Evolutionary conservation across 2,797 vertebrate genomes (phyloP), one percentile per base, ranked within the genome.

Genomic region (Lacerta agilis): DNA sequence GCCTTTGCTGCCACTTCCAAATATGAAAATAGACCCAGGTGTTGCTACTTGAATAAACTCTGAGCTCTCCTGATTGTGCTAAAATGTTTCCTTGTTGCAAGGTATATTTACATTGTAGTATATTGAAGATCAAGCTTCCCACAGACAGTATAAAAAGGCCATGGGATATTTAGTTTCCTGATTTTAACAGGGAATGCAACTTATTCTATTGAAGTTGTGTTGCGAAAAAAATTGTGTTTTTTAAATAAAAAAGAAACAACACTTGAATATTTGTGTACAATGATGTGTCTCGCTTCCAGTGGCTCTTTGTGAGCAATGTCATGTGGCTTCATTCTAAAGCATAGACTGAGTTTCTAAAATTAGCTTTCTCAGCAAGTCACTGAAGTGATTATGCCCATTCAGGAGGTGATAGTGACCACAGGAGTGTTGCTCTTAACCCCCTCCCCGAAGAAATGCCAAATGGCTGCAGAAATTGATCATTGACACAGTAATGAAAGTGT

Each of bases 341-440:
- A 82, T 29, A 23, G 1, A 86, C 83, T 73, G 83, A 27, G 38
- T 89, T 95, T 91, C 95, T 95, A 96, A 94, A 96, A 92, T 95
- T 95, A 95, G 94, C 1, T 82, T 5, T 93, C 49, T 79, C 86
- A 43, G 45, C 7, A 33, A 83, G 91, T 88, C 86, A 33, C 64
- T 0, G 49, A 85, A 1, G 90, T 5, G 94, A 95, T 94, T 93
- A 93, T 86, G 18, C 1, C 92, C 91, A 89, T 78, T 93, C 88
- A 55, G 91, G 90, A 90, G 94, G 91, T 87, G 93, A 3, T 0
- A 11, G 91, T 94, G 94, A 94, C 92, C 91, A 90, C 86, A 93
- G 90, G 86, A 88, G 89, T 86, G 92, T 89, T 91, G 76, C 8
- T 0, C 88, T 85, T 92, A 94, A 92, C 92, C 90, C 90, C 61